Base-by-base conservation (phyloP, 2,113 vertebrate species). In the Spermophilus dauricus region DNA sequence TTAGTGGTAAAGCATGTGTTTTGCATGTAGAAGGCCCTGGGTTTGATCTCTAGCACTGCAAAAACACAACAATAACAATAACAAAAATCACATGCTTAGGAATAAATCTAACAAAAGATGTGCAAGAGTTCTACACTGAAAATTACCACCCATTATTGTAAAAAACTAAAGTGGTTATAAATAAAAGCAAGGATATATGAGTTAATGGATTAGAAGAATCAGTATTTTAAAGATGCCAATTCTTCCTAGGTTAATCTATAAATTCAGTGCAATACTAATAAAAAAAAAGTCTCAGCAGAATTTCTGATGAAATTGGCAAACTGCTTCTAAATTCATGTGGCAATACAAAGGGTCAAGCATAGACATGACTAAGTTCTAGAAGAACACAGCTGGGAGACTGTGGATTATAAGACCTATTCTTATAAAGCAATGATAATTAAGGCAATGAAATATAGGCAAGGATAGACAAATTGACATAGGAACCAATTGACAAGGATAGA, bases 291-390 rank as follows among this genome's bases (percentile, higher is more conserved):
- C 32, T 37, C 26, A n/a, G 39, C 9, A 22, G 5, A 6, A 51
- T 72, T 87, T 56, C 86, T 65, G 17, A 22, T 75, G 24, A 85
- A 76, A 70, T 63, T 63, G 45, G 14, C 26, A 56, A 83, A 93
- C 26, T 22, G 26, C 61, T 95, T 65, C 58, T 93, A 58, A 93
- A 83, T 92, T 92, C 78, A 89, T 45, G 37, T 48, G 39, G 45
- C 83, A 92, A 69, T 39, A 30, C 85, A 26, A 51, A 77, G 34
- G 30, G 5, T 82, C 75, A 91, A 61, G 20, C n/a, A 22, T 72
- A 30, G 51, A 13, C 34, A n/a, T 32, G 20, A 39, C 39, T 37
- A 3, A 70, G 10, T 84, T 80, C n/a, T 72, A 67, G 72, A 70
- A 80, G n/a, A 81, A 34, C 20, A 73, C 13, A 75, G 17, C 48